Conservation (phyloP, 2,888 invertebrate genomes). For the Mycalesis mineus region DNA sequence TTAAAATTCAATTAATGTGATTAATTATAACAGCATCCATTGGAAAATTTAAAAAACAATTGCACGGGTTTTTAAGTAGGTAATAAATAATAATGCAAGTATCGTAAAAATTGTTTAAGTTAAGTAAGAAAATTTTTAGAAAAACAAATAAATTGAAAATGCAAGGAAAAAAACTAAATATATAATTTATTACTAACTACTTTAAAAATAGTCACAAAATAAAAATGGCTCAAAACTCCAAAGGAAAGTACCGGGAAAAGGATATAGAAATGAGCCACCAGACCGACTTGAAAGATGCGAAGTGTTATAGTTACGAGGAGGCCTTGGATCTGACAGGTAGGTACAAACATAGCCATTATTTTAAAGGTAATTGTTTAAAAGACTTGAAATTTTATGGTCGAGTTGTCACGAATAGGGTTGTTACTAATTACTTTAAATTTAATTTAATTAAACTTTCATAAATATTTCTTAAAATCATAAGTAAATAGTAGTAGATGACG, state of each 20-base stretch:
- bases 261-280: slow-evolving; percentile 29
- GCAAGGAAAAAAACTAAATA: not conserved
- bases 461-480: no score
- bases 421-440: no score
- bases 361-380: not conserved
- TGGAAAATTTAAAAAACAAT: no score
- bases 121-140: no score
- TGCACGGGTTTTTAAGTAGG: no score
- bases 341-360: not conserved
- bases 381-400: slow-evolving; percentile 1
- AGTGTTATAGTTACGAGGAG: slow-evolving; percentile 38
- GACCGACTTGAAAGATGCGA: slow-evolving; percentile 15
- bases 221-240: slow-evolving; percentile 18
- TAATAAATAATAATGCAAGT: no score
- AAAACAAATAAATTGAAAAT: not conserved
- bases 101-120: no score
- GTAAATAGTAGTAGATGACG: no score
- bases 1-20: no score
- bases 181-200: not conserved
- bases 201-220: slow-evolving; percentile 16
- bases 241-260: slow-evolving; percentile 18
- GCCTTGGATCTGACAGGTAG: slow-evolving; percentile 44
- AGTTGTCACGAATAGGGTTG: slow-evolving; percentile 5
- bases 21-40: no score
- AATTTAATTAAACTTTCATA: no score